phyloP scores from a whole-genome alignment of 2,797 vertebrate species.

The Premnoplex brunnescens region DNA sequence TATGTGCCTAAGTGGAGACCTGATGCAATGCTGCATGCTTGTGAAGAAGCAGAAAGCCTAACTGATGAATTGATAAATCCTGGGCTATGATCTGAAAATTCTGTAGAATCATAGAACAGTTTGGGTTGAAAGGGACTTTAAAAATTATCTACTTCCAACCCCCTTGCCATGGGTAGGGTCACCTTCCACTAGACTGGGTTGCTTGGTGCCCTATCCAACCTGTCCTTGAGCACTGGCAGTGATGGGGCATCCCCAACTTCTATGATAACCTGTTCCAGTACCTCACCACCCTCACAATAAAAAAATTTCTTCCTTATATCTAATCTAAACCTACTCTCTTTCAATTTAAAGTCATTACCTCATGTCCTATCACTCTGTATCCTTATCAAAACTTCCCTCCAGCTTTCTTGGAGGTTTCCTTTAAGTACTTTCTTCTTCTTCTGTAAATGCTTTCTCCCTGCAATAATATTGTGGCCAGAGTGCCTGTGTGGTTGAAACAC shows the following conservation, averaged over 20 bases:
- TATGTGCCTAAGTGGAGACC: background rate
- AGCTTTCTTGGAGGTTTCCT: background rate
- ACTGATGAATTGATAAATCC: background rate
- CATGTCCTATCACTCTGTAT: background rate
- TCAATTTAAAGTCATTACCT: background rate
- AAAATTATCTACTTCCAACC: background rate
- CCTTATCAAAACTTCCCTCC: background rate
- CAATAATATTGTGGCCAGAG: background rate
- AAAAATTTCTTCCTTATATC: background rate
- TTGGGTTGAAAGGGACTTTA: background rate
- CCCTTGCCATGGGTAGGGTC: rapidly evolving
- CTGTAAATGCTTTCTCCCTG: background rate
- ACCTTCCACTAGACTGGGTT: background rate
- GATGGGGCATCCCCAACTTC: background rate
- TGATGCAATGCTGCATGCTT: background rate
- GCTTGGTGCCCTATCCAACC: background rate
- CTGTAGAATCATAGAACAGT: background rate
- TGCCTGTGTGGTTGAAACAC: background rate
- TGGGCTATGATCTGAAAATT: background rate
- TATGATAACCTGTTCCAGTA: background rate
- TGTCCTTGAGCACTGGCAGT: background rate
- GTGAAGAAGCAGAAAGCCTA: background rate
- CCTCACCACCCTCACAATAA: background rate
- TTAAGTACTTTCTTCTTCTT: background rate
- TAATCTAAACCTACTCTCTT: background rate